These are phyloP conservation scores for Phania funesta DNA, from an alignment of 2,888 invertebrate species.

Conservation along the genomic window DNA sequence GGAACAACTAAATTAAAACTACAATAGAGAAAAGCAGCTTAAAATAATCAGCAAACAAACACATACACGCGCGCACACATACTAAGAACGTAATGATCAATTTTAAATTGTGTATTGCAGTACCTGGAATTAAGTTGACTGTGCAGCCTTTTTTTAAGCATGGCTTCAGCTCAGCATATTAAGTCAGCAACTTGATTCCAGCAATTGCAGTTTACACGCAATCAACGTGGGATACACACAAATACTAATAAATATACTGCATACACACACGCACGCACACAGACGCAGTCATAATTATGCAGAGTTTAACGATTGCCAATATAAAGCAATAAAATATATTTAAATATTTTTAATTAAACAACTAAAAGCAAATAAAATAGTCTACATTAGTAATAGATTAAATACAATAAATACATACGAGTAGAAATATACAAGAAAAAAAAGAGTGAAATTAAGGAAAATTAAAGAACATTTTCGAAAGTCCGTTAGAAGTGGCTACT, in stretches of 20 bases:
- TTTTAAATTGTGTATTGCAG: constrained; percentile 74
- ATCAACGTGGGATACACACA: constrained; percentile 59
- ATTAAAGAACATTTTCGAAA: no score
- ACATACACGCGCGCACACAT: not conserved
- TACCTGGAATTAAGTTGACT: constrained; percentile 81
- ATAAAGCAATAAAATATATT: constrained; percentile 14
- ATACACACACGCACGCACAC: not conserved
- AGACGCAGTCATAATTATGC: not conserved
- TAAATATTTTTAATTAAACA: not conserved
- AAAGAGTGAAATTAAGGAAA: no score
- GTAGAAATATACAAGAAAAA: no score
- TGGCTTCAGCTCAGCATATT: constrained; percentile 75
- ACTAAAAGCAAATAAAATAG: not conserved
- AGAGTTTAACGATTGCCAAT: not conserved
- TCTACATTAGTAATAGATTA: not conserved
- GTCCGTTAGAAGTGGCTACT: no score
- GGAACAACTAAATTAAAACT: constrained; percentile 29
- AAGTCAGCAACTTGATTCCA: constrained; percentile 81
- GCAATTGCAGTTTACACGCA: constrained; percentile 78
- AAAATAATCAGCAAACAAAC: not conserved
- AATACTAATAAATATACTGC: not conserved
- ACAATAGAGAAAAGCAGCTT: not conserved
- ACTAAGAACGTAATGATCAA: not conserved
- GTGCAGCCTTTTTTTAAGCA: constrained; percentile 78
- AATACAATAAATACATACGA: not conserved